These are phyloP conservation scores for Setophaga coronata DNA, from an alignment of 2,113 vertebrate species.

Conservation along the genomic window DNA sequence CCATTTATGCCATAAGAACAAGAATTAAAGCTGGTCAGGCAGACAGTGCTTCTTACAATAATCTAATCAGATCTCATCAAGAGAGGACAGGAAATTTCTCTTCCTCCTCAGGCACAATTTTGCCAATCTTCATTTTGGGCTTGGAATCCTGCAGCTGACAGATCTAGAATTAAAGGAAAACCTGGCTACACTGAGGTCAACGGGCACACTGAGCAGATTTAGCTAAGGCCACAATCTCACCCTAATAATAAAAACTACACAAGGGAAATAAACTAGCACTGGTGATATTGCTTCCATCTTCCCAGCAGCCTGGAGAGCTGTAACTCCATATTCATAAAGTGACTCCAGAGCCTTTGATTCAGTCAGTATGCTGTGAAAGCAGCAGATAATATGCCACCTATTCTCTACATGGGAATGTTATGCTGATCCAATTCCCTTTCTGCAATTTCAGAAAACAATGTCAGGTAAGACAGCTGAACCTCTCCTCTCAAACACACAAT, in stretches of 20 bases:
- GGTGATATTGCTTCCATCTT: background rate
- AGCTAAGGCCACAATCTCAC: background rate
- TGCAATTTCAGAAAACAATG: slow-evolving; percentile 31
- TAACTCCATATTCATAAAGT: slow-evolving; percentile 38
- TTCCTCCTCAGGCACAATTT: slow-evolving; percentile 41
- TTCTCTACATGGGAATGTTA: slow-evolving; percentile 45
- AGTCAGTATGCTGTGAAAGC: slow-evolving; percentile 1
- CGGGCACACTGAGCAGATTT: background rate
- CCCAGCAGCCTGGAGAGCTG: background rate
- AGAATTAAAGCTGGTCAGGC: slow-evolving; percentile 28
- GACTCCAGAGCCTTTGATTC: slow-evolving; percentile 5
- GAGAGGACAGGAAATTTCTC: slow-evolving; percentile 36
- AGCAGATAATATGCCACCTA: slow-evolving; percentile 17
- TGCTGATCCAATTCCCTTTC: slow-evolving; percentile 22
- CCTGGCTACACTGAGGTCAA: background rate
- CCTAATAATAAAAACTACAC: background rate
- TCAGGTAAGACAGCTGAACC: slow-evolving; percentile 7
- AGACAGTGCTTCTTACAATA: background rate
- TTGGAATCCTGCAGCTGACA: background rate
- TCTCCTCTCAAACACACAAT: slow-evolving; percentile 20
- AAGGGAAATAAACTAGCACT: background rate
- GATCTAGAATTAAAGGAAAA: background rate
- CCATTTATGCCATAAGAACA: background rate
- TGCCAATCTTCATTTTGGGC: background rate
- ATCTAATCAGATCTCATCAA: slow-evolving; percentile 46